Conservation (phyloP, 2,888 invertebrate species). For the Lochmaea crataegi region DNA sequence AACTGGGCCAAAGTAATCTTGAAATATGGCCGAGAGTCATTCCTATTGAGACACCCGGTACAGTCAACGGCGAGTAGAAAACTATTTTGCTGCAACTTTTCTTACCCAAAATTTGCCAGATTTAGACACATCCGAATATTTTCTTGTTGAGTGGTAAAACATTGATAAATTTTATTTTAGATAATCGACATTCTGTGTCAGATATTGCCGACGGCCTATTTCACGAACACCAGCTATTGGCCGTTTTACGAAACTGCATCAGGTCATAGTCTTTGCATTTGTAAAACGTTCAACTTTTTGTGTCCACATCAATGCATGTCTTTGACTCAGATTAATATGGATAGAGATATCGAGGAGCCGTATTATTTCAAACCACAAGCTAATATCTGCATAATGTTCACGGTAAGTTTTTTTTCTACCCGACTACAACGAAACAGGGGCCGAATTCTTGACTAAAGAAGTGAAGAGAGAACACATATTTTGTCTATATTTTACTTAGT, state of each 20-base stretch:
- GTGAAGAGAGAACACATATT: no score
- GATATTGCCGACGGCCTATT: conserved; percentile 45
- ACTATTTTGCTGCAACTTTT: no score
- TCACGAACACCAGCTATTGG: conserved; percentile 44
- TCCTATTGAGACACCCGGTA: no score
- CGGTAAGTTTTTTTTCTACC: conserved; percentile 11
- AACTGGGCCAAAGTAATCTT: no score
- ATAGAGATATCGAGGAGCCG: conserved; percentile 10
- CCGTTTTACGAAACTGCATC: conserved; percentile 33
- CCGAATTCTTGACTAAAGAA: no score
- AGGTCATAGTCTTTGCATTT: conserved; percentile 29
- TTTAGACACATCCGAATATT: no score
- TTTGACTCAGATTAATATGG: conserved; percentile 16
- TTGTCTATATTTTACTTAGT: no score
- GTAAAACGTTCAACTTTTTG: conserved; percentile 25
- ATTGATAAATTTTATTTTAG: conserved; percentile 48
- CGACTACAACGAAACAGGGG: no score
- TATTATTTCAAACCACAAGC: conserved; percentile 13
- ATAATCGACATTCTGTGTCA: conserved; percentile 47
- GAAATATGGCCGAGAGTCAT: no score
- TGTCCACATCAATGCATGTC: conserved; percentile 13
- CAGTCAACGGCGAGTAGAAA: no score
- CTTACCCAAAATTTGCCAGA: no score
- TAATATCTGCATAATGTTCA: conserved; percentile 15
- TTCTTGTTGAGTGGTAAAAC: no score